Evolutionary conservation across 35 echinoderm and acorn worm genomes (phyloP).

Genomic region (Ophiothrix spiculata): DNA sequence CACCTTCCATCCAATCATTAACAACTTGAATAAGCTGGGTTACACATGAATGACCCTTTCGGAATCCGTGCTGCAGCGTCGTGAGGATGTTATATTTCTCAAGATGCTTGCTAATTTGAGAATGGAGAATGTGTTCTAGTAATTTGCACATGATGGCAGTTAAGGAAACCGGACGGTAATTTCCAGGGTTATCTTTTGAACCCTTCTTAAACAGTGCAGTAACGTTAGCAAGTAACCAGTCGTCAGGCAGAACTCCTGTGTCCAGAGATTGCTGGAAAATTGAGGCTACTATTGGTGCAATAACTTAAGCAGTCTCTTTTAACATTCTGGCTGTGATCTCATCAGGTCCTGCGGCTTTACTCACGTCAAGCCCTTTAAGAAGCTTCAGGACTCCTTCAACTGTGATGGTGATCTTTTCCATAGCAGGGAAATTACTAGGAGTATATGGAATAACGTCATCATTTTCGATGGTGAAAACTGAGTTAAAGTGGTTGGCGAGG

Average conservation of each 20-base stretch:
- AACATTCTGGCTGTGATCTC: conserved; percentile 16
- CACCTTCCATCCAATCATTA: background rate
- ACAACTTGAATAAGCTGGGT: conserved; percentile 12
- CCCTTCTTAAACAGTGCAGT: background rate
- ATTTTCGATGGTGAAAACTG: conserved; percentile 24
- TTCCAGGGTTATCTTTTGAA: conserved; percentile 2
- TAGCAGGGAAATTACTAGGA: conserved; percentile 4
- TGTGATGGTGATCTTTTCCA: conserved; percentile 11
- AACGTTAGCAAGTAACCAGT: conserved; percentile 19
- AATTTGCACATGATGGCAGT: background rate
- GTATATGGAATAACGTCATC: conserved; percentile 8
- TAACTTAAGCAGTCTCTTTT: conserved; percentile 1
- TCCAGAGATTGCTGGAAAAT: conserved; percentile 20
- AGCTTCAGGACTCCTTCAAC: conserved; percentile 9
- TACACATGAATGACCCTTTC: conserved; percentile 12
- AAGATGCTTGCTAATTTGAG: conserved; percentile 25
- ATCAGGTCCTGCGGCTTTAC: conserved; percentile 30
- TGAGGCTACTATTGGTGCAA: background rate
- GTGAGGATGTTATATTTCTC: conserved; percentile 18
- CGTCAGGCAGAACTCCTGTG: conserved; percentile 7
- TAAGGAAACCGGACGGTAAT: conserved; percentile 2
- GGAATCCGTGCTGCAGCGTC: conserved; percentile 6
- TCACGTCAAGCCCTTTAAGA: background rate
- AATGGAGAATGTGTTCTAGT: conserved; percentile 21
- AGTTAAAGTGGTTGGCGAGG: conserved; percentile 28